Conservation (phyloP, 2,113 vertebrate species). For the Brachirus orientalis region DNA sequence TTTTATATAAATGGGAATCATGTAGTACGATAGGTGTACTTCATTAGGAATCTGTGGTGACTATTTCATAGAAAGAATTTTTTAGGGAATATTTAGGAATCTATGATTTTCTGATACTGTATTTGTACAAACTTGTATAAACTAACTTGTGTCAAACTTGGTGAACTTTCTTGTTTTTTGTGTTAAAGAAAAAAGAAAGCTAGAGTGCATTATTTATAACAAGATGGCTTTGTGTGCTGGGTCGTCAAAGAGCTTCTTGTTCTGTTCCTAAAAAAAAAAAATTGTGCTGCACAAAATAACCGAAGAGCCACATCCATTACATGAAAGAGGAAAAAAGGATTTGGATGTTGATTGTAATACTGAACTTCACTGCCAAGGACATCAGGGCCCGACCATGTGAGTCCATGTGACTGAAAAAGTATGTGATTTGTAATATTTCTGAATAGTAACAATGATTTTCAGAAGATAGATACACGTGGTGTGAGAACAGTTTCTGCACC, state of each 20-base stretch:
- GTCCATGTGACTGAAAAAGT: background rate
- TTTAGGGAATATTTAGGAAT: too few species aligned
- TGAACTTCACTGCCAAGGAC: background rate
- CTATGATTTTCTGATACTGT: too few species aligned
- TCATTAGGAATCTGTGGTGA: too few species aligned
- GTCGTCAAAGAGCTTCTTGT: slow-evolving; percentile 5
- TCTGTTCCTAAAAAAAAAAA: background rate
- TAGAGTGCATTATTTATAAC: background rate
- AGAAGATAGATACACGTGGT: background rate
- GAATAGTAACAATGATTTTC: background rate
- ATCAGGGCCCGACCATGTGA: background rate
- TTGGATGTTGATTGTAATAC: background rate
- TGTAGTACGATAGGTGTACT: background rate
- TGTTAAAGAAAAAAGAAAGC: too few species aligned
- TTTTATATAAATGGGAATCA: background rate
- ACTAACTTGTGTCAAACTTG: too few species aligned
- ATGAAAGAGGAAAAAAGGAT: background rate
- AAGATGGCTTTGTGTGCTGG: background rate
- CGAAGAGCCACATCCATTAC: background rate
- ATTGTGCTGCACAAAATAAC: background rate
- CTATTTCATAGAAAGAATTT: too few species aligned
- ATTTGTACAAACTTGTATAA: too few species aligned
- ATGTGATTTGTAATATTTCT: background rate
- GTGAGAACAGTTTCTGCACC: background rate
- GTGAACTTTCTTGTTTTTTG: too few species aligned